A percentile compares a stretch with the other conserved stretches of the same genome.
Conservation (phyloP, 2,113 vertebrate genomes). For the Dinomys branickii region DNA sequence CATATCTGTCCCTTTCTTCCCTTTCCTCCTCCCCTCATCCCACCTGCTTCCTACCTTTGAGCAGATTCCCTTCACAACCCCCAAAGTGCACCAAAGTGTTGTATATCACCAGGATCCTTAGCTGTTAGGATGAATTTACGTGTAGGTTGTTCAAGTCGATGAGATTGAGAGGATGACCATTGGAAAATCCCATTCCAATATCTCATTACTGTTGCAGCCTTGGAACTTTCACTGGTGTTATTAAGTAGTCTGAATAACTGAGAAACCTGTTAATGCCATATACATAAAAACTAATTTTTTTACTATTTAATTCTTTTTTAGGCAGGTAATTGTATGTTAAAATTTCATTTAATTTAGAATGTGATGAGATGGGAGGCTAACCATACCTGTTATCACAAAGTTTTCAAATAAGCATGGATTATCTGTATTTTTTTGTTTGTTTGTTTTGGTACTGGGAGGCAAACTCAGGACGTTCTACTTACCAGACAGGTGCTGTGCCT, state of each 20-base stretch:
- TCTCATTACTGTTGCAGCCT: background rate
- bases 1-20: too few species aligned
- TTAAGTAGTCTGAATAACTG: background rate
- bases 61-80: too few species aligned
- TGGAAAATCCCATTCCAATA: background rate
- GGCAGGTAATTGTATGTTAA: background rate
- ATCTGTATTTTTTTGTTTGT: background rate
- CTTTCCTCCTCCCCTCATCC: too few species aligned
- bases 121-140: background rate
- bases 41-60: too few species aligned
- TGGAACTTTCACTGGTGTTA: background rate
- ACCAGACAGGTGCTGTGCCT: too few species aligned
- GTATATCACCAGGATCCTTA: background rate
- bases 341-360: background rate
- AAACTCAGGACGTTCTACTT: too few species aligned
- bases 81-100: fast-evolving
- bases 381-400: background rate
- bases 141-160: too few species aligned
- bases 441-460: too few species aligned
- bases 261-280: background rate
- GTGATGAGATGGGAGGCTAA: background rate
- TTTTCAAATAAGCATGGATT: background rate
- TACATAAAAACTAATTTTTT: background rate
- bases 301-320: background rate
- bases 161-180: background rate